Evolutionary conservation across 2,797 vertebrate genomes (phyloP).

Genomic region (Darevskia nairensis): DNA sequence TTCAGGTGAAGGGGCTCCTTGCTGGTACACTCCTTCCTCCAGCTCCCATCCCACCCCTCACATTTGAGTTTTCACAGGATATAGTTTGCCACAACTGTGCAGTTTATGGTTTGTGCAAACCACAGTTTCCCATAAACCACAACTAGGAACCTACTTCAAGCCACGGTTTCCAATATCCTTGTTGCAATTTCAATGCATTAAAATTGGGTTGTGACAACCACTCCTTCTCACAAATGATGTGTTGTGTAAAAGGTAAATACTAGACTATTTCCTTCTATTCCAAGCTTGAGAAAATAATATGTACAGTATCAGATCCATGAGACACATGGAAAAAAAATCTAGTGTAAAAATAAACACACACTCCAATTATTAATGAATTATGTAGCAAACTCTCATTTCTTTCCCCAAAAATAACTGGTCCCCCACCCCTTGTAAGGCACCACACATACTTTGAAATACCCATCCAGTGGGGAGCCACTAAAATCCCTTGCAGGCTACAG

Average conservation of each 20-base stretch:
- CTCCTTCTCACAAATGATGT: not conserved
- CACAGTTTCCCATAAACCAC: not conserved
- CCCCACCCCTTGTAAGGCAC: not conserved
- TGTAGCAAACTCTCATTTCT: not conserved
- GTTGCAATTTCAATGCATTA: not conserved
- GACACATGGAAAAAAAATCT: not conserved
- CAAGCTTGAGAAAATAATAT: not conserved
- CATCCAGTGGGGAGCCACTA: not conserved
- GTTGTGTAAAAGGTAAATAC: not conserved
- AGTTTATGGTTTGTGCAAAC: not conserved
- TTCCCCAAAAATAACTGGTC: not conserved
- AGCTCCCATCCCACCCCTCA: too few relatives aligned
- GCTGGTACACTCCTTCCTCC: not conserved
- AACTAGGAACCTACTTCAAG: not conserved
- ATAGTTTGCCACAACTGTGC: not conserved
- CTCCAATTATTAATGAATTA: not conserved
- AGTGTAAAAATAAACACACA: not conserved
- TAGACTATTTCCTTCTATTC: not conserved
- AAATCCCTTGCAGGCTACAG: not conserved
- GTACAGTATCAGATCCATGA: too few relatives aligned
- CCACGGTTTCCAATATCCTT: not conserved
- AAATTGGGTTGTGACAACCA: not conserved
- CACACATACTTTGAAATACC: not conserved
- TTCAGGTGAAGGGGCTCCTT: not conserved
- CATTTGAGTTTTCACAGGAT: not conserved